Evolutionary conservation across 2,888 invertebrate species (phyloP), one percentile per base, ranked within the genome.

Genomic region (Phortica magna): DNA sequence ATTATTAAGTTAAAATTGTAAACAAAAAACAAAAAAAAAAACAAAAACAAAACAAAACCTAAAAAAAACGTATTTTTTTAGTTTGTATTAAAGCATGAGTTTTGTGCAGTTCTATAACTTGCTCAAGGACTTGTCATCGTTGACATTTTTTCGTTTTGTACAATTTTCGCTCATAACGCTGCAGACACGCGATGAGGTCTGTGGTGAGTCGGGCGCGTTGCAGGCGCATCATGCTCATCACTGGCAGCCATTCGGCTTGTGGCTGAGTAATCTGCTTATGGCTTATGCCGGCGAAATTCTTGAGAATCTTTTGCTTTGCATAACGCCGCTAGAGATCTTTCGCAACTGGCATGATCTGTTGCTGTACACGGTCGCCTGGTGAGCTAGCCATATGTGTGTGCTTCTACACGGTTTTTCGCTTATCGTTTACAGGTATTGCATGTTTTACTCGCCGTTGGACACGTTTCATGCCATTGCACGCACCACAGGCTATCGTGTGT

Each of bases 361-460:
- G 5, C 39, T 87, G 0, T 79, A 81, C 48, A 79, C 86, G 0
- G 19, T 75, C 0, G 76, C 80, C 19, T 85, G 85, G 85, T 53
- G 41, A 48, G 48, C 48, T 48, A 48, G 9, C 48, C 10, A 48
- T 12, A 48, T 31, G 14, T 12, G 14, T 2, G 48, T 48, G 48
- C 48, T 48, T 3, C 2, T 2, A 2, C 10, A 14, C 31, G 14
- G 7, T 0, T 43, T 17, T 43, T n/a, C 9, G 7, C 14, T 48
- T 48, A 7, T 14, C 41, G 41, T 22, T 12, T 4, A 31, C 48
- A 81, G 81, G 81, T 85, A 85, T 73, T 61, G 84, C 39, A 77
- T 85, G 6, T 85, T 85, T 76, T 85, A 85, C 31, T 82, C 81
- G 59, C 87, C 85, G 53, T 79, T 78, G 43, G 86, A 85, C 19